phyloP scores from a whole-genome alignment of 1,140 invertebrate species.

The Tetramorium simillimum region DNA sequence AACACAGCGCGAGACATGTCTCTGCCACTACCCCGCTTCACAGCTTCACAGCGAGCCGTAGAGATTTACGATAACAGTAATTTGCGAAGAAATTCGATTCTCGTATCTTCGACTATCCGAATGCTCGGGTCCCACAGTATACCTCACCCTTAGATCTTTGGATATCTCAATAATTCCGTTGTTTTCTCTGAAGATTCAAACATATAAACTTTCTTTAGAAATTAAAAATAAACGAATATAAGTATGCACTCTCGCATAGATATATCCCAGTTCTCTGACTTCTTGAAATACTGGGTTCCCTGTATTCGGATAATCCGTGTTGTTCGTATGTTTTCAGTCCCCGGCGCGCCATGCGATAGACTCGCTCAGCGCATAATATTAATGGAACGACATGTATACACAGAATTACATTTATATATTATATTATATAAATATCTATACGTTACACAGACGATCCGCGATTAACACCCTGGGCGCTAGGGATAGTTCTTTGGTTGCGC shows the following conservation, averaged over 20 bases:
- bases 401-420: slow-evolving; percentile 65
- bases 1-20: slow-evolving; percentile 45
- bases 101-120: background rate
- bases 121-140: background rate
- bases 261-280: background rate
- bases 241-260: background rate
- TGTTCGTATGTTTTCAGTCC: background rate
- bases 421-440: slow-evolving; percentile 70
- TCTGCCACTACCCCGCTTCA: background rate
- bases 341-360: background rate
- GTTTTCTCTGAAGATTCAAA: background rate
- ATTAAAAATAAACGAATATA: background rate
- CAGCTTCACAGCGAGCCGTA: background rate
- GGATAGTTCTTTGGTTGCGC: slow-evolving; percentile 51
- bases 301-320: background rate
- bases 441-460: slow-evolving; percentile 55
- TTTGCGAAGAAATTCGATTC: background rate
- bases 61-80: background rate
- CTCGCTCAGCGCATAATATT: slow-evolving; percentile 13
- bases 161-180: background rate
- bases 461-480: slow-evolving; percentile 33
- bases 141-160: background rate
- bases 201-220: background rate
- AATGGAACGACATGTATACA: slow-evolving; percentile 63
- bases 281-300: background rate